phyloP scores from a whole-genome alignment of 2,797 vertebrate genomes.

The Meda fulgida region DNA sequence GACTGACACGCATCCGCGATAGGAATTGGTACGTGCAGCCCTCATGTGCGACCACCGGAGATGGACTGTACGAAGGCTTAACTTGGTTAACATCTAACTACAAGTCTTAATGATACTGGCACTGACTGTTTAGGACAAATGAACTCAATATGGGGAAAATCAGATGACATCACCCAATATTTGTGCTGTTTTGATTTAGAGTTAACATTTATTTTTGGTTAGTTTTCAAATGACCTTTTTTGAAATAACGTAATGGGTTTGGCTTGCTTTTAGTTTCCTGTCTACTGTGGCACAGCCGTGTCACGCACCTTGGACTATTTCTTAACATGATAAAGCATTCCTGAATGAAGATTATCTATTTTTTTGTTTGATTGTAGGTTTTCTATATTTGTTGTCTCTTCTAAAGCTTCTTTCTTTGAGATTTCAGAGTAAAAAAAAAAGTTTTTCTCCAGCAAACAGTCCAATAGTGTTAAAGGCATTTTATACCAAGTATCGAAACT shows the following conservation, averaged over 20 bases:
- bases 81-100: constrained; percentile 99
- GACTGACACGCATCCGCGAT: constrained; percentile 98
- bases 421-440: constrained; percentile 65
- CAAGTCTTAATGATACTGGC: constrained; percentile 94
- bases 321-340: constrained; percentile 60
- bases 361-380: constrained; percentile 70
- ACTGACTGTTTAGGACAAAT: constrained; percentile 85
- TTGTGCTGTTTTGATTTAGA: constrained; percentile 80
- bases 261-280: constrained; percentile 78
- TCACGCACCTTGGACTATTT: constrained; percentile 67
- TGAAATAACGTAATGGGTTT: constrained; percentile 70
- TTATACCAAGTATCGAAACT: constrained; percentile 50
- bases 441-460: constrained; percentile 38
- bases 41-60: constrained; percentile 96
- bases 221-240: constrained; percentile 72
- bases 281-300: constrained; percentile 73
- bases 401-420: constrained; percentile 51
- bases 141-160: constrained; percentile 71
- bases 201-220: constrained; percentile 82
- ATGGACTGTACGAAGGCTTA: constrained; percentile 99
- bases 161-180: constrained; percentile 82
- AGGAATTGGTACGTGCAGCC: constrained; percentile 99
- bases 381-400: constrained; percentile 55
- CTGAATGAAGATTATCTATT: constrained; percentile 71
- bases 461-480: constrained; percentile 38